phyloP scores from a whole-genome alignment of 2,797 vertebrate genomes.

The Amblyraja radiata region DNA sequence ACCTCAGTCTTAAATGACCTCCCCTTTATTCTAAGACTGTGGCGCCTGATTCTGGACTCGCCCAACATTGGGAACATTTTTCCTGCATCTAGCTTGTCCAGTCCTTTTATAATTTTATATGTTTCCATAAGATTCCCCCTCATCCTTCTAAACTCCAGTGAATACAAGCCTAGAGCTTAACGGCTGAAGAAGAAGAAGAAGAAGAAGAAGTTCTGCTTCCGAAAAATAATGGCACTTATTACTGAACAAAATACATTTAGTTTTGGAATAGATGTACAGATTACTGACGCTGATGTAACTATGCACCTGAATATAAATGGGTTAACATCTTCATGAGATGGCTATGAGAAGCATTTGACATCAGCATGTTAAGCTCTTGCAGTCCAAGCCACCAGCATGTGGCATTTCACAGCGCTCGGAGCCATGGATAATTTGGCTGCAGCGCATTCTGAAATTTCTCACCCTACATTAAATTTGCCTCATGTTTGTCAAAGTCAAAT shows the following conservation, averaged over 20 bases:
- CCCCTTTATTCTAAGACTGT: too few species aligned
- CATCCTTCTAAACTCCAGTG: too few species aligned
- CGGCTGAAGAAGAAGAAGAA: too few species aligned
- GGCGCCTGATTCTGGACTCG: too few species aligned
- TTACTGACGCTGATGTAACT: neutral
- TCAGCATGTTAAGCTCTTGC: neutral
- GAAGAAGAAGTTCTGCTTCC: neutral
- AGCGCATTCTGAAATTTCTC: neutral
- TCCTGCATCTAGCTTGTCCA: too few species aligned
- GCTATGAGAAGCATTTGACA: neutral
- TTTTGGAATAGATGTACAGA: neutral
- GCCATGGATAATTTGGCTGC: neutral
- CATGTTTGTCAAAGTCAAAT: neutral
- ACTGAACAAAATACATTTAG: neutral
- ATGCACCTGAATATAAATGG: neutral
- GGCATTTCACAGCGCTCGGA: neutral
- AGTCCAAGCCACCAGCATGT: neutral
- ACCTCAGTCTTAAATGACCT: too few species aligned
- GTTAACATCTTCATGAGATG: neutral
- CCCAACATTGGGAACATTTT: too few species aligned
- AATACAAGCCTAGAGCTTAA: too few species aligned
- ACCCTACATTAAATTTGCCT: neutral
- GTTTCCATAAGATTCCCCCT: too few species aligned
- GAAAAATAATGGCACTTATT: neutral
- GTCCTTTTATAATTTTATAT: too few species aligned